phyloP scores from a whole-genome alignment of 2,888 invertebrate species.

The Xanthia icteritia region DNA sequence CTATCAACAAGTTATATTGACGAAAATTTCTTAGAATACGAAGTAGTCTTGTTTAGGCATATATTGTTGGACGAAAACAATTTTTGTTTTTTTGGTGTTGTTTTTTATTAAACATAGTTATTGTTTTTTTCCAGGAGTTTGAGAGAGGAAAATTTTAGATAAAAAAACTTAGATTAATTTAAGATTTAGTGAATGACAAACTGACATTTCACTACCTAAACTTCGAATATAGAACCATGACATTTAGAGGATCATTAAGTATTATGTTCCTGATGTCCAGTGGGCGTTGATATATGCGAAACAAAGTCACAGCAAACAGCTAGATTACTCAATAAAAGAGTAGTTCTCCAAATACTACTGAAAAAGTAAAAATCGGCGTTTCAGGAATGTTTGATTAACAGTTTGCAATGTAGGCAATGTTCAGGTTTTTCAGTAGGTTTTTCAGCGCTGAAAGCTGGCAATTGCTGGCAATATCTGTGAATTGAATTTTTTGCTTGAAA shows the following conservation, averaged over 20 bases:
- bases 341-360: not conserved
- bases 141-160: too few relatives aligned
- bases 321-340: not conserved
- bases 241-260: too few relatives aligned
- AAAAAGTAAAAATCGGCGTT: slow-evolving; percentile 6
- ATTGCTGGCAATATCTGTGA: too few relatives aligned
- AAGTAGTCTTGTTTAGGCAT: slow-evolving; percentile 8
- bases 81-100: not conserved
- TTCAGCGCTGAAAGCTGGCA: slow-evolving; percentile 3
- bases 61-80: not conserved
- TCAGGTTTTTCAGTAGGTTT: slow-evolving; percentile 24
- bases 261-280: too few relatives aligned
- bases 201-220: too few relatives aligned
- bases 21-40: slow-evolving; percentile 33
- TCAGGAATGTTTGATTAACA: slow-evolving; percentile 52
- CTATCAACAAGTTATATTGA: slow-evolving; percentile 54
- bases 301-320: not conserved
- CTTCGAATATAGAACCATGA: too few relatives aligned
- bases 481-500: slow-evolving; percentile 24
- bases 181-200: too few relatives aligned
- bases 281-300: too few relatives aligned
- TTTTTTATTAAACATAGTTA: too few relatives aligned
- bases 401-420: slow-evolving; percentile 1
- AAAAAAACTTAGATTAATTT: too few relatives aligned
- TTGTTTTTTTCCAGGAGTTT: too few relatives aligned